Evolutionary conservation across 2,797 vertebrate genomes (phyloP).

Genomic region (Poecile montanus): DNA sequence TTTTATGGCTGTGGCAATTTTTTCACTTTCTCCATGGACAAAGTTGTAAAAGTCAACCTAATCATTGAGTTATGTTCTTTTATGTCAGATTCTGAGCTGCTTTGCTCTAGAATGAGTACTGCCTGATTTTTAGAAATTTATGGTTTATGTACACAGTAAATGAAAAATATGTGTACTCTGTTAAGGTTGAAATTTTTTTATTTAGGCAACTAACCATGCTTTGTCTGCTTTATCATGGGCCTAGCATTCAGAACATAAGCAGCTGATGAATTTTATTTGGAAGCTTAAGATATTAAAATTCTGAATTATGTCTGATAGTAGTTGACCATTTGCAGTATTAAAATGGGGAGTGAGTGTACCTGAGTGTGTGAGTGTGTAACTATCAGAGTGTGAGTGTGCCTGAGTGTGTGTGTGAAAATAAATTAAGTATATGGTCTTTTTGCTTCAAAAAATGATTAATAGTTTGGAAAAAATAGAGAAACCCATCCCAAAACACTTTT

Average conservation of each 20-base stretch:
- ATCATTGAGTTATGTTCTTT: not conserved
- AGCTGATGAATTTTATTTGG: not conserved
- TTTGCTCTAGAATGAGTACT: not conserved
- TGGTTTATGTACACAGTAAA: not conserved
- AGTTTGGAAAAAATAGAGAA: not conserved
- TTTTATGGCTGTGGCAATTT: not conserved
- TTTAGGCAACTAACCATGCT: not conserved
- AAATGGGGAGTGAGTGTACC: not conserved
- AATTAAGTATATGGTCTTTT: not conserved
- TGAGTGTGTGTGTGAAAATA: not conserved
- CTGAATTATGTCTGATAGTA: not conserved
- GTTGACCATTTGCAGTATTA: not conserved
- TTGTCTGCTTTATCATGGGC: not conserved
- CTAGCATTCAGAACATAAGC: not conserved
- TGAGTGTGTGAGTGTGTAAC: not conserved
- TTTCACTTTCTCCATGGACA: not conserved
- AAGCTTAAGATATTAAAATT: not conserved
- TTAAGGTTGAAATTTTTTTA: not conserved
- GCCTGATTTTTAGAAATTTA: not conserved
- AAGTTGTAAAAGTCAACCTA: not conserved
- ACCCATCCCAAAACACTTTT: not conserved
- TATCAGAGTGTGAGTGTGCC: not conserved
- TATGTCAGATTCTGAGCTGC: not conserved
- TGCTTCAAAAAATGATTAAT: not conserved
- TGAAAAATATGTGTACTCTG: not conserved